These are phyloP conservation scores for Hydrotaea cyrtoneurina DNA, from an alignment of 2,888 invertebrate genomes.

Conservation along the genomic window DNA sequence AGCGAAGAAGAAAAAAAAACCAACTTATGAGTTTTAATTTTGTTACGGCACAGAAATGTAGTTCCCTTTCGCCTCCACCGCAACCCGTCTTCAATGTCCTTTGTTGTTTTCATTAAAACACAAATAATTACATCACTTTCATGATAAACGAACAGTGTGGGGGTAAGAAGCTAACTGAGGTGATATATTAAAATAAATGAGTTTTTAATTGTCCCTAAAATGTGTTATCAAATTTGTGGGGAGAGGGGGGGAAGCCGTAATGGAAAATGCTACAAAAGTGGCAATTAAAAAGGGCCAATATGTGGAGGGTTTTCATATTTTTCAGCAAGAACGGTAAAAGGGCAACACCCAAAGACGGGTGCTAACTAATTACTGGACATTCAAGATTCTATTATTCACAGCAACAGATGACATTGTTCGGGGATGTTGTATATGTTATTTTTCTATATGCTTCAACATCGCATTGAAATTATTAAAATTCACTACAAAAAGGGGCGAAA, in stretches of 20 bases:
- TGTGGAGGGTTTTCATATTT: background rate
- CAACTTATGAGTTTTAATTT: slow-evolving; percentile 68
- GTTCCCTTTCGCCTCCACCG: background rate
- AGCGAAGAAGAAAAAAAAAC: background rate
- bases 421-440: no score
- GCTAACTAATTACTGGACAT: no score
- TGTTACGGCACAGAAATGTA: slow-evolving; percentile 43
- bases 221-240: slow-evolving; percentile 23
- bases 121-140: slow-evolving; percentile 50
- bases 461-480: no score
- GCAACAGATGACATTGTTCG: no score
- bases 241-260: background rate
- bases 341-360: no score
- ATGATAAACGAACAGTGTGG: background rate
- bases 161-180: background rate
- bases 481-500: no score
- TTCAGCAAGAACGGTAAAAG: no score
- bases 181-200: slow-evolving; percentile 54
- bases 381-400: no score
- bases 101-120: slow-evolving; percentile 41
- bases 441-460: no score
- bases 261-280: background rate
- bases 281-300: background rate
- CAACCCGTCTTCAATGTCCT: background rate
- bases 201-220: slow-evolving; percentile 59